A percentile compares a stretch with the other conserved stretches of the same genome.
Conservation (phyloP, 2,888 invertebrate species). For the Dicranocentrus wangi region DNA sequence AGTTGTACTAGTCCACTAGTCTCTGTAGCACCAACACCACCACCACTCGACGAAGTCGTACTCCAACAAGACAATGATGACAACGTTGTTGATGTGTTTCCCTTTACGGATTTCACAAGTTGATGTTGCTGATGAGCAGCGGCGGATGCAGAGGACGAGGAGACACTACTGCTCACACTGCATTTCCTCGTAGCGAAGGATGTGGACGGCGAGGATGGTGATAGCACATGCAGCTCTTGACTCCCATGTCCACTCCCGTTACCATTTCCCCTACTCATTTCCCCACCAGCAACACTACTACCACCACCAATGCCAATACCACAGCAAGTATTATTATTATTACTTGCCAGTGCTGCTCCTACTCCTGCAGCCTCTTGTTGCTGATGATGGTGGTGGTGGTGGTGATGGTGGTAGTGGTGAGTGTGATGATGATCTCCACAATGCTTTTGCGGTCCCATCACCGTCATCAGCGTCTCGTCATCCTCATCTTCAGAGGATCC, state of each 20-base stretch:
- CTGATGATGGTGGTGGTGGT: conserved; percentile 43
- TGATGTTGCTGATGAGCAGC: too few species aligned
- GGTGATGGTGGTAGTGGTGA: conserved; percentile 50
- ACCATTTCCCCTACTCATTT: conserved; percentile 43
- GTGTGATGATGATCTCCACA: conserved; percentile 48
- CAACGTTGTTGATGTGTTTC: conserved; percentile 37
- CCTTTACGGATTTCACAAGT: conserved; percentile 46
- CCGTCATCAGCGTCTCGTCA: conserved; percentile 63
- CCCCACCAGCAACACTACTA: conserved; percentile 49
- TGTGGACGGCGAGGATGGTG: conserved; percentile 37
- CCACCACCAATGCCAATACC: conserved; percentile 27
- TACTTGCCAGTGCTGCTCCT: conserved; percentile 27
- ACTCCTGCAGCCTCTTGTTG: conserved; percentile 28
- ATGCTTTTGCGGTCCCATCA: conserved; percentile 59
- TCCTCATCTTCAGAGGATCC: conserved; percentile 68
- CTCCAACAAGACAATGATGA: conserved; percentile 57
- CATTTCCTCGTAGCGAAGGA: conserved; percentile 62
- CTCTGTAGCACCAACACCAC: conserved; percentile 21
- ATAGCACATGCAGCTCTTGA: conserved; percentile 58
- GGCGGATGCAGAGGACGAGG: conserved; percentile 54
- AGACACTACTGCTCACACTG: conserved; percentile 63
- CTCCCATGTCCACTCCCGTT: conserved; percentile 53
- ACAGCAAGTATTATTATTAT: neutral
- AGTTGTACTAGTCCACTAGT: neutral
- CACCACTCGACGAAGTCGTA: conserved; percentile 7